Evolutionary conservation across 2,888 invertebrate genomes (phyloP).

Genomic region (Clivina fossor): DNA sequence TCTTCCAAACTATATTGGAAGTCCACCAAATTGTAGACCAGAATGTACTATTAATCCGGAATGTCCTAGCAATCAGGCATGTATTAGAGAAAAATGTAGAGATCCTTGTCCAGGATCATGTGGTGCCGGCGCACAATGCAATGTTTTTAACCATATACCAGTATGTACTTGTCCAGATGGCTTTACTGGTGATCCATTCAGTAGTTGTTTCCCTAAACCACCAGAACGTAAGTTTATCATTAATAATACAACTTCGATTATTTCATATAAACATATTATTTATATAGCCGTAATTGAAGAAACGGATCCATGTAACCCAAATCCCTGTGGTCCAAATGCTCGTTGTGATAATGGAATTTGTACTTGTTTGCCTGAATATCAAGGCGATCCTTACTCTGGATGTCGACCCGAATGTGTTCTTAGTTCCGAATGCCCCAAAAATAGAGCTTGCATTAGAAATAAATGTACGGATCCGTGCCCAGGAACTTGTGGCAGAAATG

Average conservation of each 20-base stretch:
- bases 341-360: constrained; percentile 66
- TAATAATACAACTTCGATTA: too few relatives aligned
- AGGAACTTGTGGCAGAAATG: constrained; percentile 75
- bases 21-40: constrained; percentile 62
- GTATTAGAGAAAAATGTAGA: constrained; percentile 72
- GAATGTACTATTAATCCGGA: constrained; percentile 68
- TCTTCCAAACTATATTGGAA: constrained; percentile 65
- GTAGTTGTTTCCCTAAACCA: constrained; percentile 57
- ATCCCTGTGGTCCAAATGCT: constrained; percentile 77
- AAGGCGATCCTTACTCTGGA: constrained; percentile 68
- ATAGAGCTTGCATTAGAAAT: constrained; percentile 66
- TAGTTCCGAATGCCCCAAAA: constrained; percentile 65
- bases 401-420: constrained; percentile 74
- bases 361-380: constrained; percentile 63
- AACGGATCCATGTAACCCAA: constrained; percentile 66
- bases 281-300: constrained; percentile 11
- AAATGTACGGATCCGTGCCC: constrained; percentile 72
- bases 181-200: constrained; percentile 74
- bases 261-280: too few relatives aligned
- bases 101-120: constrained; percentile 84
- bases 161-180: constrained; percentile 71
- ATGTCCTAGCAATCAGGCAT: constrained; percentile 73
- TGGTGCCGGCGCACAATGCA: constrained; percentile 64
- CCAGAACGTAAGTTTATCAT: constrained; percentile 12
- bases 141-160: constrained; percentile 72